A percentile compares a stretch with the other conserved stretches of the same genome.
Conservation (phyloP, 1,140 invertebrate species). For the Semibalanus balanoides region DNA sequence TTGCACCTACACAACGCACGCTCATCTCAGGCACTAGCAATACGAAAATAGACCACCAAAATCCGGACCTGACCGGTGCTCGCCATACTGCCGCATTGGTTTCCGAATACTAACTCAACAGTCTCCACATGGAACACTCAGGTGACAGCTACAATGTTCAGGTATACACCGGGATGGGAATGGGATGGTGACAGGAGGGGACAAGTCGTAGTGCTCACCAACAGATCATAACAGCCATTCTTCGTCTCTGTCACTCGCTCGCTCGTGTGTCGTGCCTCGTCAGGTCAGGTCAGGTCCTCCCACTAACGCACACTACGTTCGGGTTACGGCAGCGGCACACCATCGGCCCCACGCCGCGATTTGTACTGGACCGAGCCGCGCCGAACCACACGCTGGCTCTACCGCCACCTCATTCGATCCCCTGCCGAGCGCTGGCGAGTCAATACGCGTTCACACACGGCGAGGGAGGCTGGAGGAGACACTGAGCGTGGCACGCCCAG, state of each 20-base stretch:
- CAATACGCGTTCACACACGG: too few relatives aligned
- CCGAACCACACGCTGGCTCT: too few relatives aligned
- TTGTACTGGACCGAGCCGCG: not conserved
- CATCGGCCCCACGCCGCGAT: not conserved
- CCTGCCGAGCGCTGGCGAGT: too few relatives aligned
- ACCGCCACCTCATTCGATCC: too few relatives aligned
- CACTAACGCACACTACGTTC: not conserved
- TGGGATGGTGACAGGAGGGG: not conserved
- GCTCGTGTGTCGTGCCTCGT: not conserved
- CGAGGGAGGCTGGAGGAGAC: too few relatives aligned
- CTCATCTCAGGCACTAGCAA: not conserved
- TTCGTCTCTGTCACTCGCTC: too few relatives aligned
- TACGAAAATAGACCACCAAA: not conserved
- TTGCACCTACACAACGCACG: not conserved
- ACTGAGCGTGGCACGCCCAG: too few relatives aligned
- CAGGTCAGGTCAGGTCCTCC: not conserved
- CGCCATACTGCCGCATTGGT: not conserved
- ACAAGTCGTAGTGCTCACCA: not conserved
- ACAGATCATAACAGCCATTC: not conserved
- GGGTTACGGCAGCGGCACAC: too few relatives aligned
- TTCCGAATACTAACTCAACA: too few relatives aligned
- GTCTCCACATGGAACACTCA: too few relatives aligned
- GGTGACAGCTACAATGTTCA: too few relatives aligned
- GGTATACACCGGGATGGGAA: not conserved
- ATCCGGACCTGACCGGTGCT: not conserved